Conservation (phyloP, 2,113 vertebrate genomes). For the Circaetus gallicus region DNA sequence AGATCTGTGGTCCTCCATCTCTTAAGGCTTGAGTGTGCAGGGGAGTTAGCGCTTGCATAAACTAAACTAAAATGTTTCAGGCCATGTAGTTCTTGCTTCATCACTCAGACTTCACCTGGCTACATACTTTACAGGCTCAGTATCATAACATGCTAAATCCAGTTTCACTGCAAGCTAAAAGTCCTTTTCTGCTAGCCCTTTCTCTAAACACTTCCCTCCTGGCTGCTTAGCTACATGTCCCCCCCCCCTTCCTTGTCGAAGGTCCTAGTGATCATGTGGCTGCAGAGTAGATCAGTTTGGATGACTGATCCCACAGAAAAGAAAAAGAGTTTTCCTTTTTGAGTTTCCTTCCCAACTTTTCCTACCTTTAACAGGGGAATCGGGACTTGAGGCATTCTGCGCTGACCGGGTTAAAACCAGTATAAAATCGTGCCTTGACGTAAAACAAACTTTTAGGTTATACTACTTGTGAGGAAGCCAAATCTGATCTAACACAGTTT, state of each 20-base stretch:
- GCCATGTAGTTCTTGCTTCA: neutral
- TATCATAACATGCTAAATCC: neutral
- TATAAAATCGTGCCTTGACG: neutral
- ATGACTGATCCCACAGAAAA: neutral
- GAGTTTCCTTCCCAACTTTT: neutral
- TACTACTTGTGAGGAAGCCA: neutral
- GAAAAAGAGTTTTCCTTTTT: neutral
- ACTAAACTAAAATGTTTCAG: neutral
- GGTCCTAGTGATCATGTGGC: rapidly evolving
- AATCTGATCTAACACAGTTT: neutral
- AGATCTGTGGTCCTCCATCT: rapidly evolving
- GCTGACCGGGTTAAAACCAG: neutral
- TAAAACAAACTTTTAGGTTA: neutral
- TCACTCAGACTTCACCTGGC: neutral
- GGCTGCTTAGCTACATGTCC: rapidly evolving
- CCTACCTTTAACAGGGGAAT: neutral
- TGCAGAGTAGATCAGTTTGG: neutral
- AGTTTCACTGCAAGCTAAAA: neutral
- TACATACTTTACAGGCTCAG: rapidly evolving
- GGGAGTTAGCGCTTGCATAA: rapidly evolving
- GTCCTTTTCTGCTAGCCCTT: neutral
- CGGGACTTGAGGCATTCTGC: neutral
- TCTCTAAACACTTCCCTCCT: neutral
- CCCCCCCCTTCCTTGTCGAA: neutral
- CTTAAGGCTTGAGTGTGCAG: rapidly evolving